Evolutionary conservation across 1,140 invertebrate species (phyloP), one percentile per base, ranked within the genome.

Genomic region (Halictus rubicundus): DNA sequence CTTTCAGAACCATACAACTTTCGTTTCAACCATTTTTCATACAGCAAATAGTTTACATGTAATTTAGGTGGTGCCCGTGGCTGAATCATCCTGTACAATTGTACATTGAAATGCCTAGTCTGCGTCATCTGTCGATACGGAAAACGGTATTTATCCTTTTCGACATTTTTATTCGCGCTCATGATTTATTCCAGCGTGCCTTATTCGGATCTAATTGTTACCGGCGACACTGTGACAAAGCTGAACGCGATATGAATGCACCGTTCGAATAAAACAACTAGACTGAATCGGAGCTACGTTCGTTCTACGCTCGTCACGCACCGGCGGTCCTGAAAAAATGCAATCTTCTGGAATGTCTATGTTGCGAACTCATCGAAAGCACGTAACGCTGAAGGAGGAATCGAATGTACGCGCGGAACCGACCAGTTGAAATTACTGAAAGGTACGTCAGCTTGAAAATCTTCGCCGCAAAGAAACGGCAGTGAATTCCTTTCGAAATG

Each of bases 271-370:
- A 76, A 68, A 76, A 46, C 46, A 19, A 54, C 0, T 25, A 49
- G 32, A 54, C 14, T 54, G 49, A 21, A 21, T 54, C 49, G 49
- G 3, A 46, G n/a, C 46, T 19, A 10, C 10, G 46, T 54, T 72
- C 69, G 32, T 66, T 72, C 68, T 46, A 8, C 52, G 19, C 39
- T 46, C 60, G 76, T 72, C 49, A 49, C 76, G 61, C 76, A 21
- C 54, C 69, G 76, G 25, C 57, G 60, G 19, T 42, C 32, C 59
- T 27, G 66, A 65, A 78, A 78, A 78, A 78, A 72, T 65, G 59
- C 59, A 49, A 66, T 74, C 70, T 74, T 49, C 37, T 79, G 70
- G 77, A 74, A 79, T 79, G 70, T 49, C 23, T 39, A 46, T 46
- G 70, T 73, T 73, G 49, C 60, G 32, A 27, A 65, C 14, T 42